Evolutionary conservation across 2,888 invertebrate species (phyloP), one percentile per base, ranked within the genome.

Genomic region (Steinernema carpocapsae): DNA sequence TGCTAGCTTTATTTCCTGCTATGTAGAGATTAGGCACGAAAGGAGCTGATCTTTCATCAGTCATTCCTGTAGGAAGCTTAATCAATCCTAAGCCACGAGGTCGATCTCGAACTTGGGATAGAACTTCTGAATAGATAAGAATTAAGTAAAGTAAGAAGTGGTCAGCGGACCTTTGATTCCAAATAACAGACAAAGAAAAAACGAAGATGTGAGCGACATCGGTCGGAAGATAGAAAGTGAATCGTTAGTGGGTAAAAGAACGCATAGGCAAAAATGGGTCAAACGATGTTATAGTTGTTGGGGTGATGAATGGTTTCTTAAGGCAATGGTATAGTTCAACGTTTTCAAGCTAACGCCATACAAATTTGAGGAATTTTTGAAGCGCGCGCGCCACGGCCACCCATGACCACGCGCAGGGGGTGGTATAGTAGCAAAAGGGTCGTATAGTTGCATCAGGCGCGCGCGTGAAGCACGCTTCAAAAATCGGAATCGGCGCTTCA

Each of bases 21-120:
- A 48, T 14, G 48, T 48, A 48, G 48, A 48, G 48, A 14, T 48
- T 48, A 2, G 48, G 48, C 17, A 48, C 48, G 48, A 48, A 48
- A 7, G 19, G 48, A 17, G 48, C 17, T 17, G 48, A 48, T 4
- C 48, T 3, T 14, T 48, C 48, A 14, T 48, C 48, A 19, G 48
- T 48, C 48, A 48, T 48, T 17, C 48, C 48, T 2, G 48, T 48
- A 3, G 48, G 48, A 14, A 48, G 48, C 48, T 48, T 48, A 14
- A 48, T 48, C 19, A 48, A 14, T 4, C 48, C 48, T 14, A 48
- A 48, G 2, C 48, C 48, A 7, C 48, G 48, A 19, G 48, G 48
- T 7, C 48, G 48, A 48, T 48, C 48, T 17, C 48, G 48, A 4
- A 48, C n/a, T 48, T 48, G 48, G 19, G 48, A 17, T 14, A 48